Base-by-base conservation (phyloP, 1,140 invertebrate genomes). In the Linepithema humile region DNA sequence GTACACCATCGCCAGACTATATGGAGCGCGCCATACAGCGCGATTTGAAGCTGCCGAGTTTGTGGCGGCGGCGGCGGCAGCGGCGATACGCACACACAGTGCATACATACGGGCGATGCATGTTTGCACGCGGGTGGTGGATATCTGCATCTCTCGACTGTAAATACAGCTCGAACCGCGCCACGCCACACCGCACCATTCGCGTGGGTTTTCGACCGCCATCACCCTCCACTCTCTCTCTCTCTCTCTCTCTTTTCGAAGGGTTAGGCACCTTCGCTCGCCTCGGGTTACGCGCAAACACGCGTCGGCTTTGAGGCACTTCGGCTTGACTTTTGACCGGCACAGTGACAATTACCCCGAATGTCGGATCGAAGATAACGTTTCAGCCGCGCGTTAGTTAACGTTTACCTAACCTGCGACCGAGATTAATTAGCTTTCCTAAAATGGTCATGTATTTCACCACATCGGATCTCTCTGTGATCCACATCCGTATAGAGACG, bases 121-220 rank as follows among this genome's bases (percentile, higher is more conserved):
- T 70, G 72, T 78, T 85, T 85, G 83, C 72, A 78, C 64, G 26
- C 62, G 83, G 75, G 35, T 57, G 62, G 45, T 67, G 64, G 23
- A 65, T 84, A 87, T 87, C 85, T 84, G 72, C 86, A 73, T 86
- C 85, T 86, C 85, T 86, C 86, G 64, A 78, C 72, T 82, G 86
- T 86, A 87, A 87, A 87, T 78, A 87, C 80, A 48, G 45, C 32
- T 62, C 70, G 69, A 83, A 64, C 57, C 48, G 55, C 64, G 75
- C 48, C 40, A 48, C 55, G 75, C 48, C 40, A 48, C 55, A 64
- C 57, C 48, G 55, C 64, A 69, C 48, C 40, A 48, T 48, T 65
- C 75, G 62, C 65, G 64, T 78, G 43, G n/a, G 72, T 64, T 78
- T 64, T 53, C 72, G 60, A 72, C 64, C 60, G 20, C 9, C 72